phyloP scores from a whole-genome alignment of 2,797 vertebrate genomes.

The Phataginus tetradactyla region DNA sequence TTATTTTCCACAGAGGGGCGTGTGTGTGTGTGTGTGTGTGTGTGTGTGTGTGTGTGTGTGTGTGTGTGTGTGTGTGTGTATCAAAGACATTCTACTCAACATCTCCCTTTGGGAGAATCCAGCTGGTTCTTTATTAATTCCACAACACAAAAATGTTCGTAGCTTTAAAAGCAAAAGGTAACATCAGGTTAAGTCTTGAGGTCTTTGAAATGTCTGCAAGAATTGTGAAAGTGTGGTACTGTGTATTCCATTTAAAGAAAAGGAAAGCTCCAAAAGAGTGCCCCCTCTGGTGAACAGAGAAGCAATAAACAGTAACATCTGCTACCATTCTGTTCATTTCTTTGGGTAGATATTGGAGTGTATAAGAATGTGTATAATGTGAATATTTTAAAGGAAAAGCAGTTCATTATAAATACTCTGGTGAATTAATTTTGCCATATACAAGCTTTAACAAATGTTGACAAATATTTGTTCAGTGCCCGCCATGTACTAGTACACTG shows the following conservation, averaged over 20 bases:
- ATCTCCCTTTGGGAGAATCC: constrained; percentile 39
- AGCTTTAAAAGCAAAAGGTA: constrained; percentile 17
- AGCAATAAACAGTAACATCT: constrained; percentile 69
- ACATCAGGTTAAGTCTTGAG: constrained; percentile 58
- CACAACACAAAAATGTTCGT: constrained; percentile 62
- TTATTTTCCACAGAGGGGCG: neutral
- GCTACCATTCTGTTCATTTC: constrained; percentile 9
- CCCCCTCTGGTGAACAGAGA: constrained; percentile 63
- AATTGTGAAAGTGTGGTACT: constrained; percentile 27
- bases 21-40: neutral
- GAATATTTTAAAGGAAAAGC: constrained; percentile 52
- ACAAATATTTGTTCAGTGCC: neutral
- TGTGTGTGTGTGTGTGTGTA: neutral
- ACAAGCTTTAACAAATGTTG: constrained; percentile 1
- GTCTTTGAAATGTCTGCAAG: constrained; percentile 47
- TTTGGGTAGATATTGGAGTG: constrained; percentile 32
- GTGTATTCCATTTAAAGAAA: constrained; percentile 57
- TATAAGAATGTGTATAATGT: constrained; percentile 47
- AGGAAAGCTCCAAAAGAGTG: constrained; percentile 56
- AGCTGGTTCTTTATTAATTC: constrained; percentile 61
- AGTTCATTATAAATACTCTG: constrained; percentile 38
- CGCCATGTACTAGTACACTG: neutral
- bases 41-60: neutral
- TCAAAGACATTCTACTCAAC: constrained; percentile 17
- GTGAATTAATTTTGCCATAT: constrained; percentile 37